Base-by-base conservation (phyloP, 1,140 invertebrate genomes). In the Archegozetes longisetosus region DNA sequence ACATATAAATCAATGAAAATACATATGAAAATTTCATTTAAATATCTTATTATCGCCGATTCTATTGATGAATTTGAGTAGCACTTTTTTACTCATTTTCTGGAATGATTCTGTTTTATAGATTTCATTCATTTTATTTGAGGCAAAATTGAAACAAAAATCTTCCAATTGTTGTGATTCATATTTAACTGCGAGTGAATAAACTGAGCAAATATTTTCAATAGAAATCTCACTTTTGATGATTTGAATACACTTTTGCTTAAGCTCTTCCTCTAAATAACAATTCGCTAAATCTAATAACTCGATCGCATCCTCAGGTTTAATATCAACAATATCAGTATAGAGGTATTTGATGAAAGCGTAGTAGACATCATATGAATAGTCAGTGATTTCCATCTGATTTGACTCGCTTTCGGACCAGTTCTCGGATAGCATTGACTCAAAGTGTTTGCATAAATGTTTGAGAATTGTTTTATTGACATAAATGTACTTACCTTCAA, bases 231-330 rank as follows among this genome's bases (percentile, higher is more conserved):
- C 48, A 24, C 48, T 13, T 4, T 46, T 2, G 13, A 57, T 47
- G 9, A 57, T 57, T 20, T 57, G 40, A 46, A 26, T 48, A 24
- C 55, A 57, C 24, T 57, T 57, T 23, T 24, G 20, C 28, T 57
- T 57, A 6, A 57, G 24, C 2, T 57, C 55, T 2, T 3, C 2
- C 17, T 57, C 55, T n/a, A 57, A 46, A 28, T 57, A 57, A 27
- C 55, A 57, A 24, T 57, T 57, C 1, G 55, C 55, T 20, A 57
- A 20, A 24, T 57, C 55, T 13, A 57, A 24, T 28, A 57, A 28
- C 29, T 57, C 55, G 2, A 57, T 24, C 23, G 28, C 49, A n/a
- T 55, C 28, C 28, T 57, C 49, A 25, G 17, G 1, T 2, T 14
- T 51, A 13, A 47, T 14, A 17, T 57, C 55, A 2, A 57, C n/a